A percentile compares a stretch with the other conserved stretches of the same genome.
Evolutionary conservation across 2,888 invertebrate genomes (phyloP).

Genomic region (Thymelicus lineola): DNA sequence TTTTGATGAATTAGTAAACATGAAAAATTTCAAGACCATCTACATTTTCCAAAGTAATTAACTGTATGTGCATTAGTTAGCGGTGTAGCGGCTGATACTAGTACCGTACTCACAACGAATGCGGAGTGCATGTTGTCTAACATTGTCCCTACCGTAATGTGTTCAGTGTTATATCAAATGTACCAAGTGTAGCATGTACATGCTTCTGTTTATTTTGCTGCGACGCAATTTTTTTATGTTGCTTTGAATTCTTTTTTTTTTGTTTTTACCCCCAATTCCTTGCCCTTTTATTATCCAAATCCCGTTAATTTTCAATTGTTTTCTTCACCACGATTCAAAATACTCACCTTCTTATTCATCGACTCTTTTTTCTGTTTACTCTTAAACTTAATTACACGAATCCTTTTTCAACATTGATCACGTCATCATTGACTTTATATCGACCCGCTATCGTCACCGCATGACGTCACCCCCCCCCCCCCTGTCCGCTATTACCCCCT

Average conservation of each 20-base stretch:
- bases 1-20: too few relatives aligned
- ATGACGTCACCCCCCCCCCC: constrained; percentile 11
- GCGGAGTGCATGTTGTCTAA: constrained; percentile 44
- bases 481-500: constrained; percentile 16
- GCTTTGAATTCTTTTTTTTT: constrained; percentile 78
- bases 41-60: constrained; percentile 11
- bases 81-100: constrained; percentile 12
- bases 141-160: constrained; percentile 67
- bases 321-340: not conserved
- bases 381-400: not conserved
- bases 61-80: constrained; percentile 23
- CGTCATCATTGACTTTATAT: not conserved
- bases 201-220: constrained; percentile 77
- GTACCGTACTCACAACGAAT: constrained; percentile 18
- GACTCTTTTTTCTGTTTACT: not conserved
- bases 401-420: not conserved
- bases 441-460: not conserved
- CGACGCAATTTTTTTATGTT: constrained; percentile 74
- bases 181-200: constrained; percentile 48
- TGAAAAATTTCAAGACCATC: constrained; percentile 13
- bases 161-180: constrained; percentile 43
- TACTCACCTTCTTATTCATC: too few relatives aligned
- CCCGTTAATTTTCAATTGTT: not conserved
- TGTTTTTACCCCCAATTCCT: constrained; percentile 55
- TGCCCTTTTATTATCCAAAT: constrained; percentile 40